Percentiles rank a stretch among this genome's conserved stretches.
phyloP scores from a whole-genome alignment of 2,113 vertebrate species.

The Buteo buteo region DNA sequence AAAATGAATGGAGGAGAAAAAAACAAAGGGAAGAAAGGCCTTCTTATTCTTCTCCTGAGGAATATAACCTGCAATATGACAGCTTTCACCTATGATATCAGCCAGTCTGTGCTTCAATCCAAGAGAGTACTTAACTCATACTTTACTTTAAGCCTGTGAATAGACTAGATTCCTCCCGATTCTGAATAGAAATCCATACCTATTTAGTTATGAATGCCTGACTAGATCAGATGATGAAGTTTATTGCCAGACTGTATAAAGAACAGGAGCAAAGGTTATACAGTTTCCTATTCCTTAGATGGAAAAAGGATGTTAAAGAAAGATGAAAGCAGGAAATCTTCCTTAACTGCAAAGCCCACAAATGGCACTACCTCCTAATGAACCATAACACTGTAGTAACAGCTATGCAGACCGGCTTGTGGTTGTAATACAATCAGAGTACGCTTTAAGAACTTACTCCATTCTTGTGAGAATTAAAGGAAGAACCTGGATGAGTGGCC shows the following conservation, averaged over 20 bases:
- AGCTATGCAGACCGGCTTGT: background rate
- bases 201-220: background rate
- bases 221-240: background rate
- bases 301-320: background rate
- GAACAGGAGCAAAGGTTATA: background rate
- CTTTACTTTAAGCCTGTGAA: background rate
- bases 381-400: background rate
- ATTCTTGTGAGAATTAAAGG: background rate
- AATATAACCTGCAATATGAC: background rate
- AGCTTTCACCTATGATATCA: background rate
- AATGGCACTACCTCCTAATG: background rate
- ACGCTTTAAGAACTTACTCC: background rate
- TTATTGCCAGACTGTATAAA: background rate
- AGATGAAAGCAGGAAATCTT: background rate
- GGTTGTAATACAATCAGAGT: background rate
- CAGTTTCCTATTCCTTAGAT: background rate
- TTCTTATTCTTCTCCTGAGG: background rate
- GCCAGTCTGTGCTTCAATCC: background rate
- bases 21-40: conserved; percentile 13
- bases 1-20: background rate
- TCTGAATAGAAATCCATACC: background rate
- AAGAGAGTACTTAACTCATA: background rate
- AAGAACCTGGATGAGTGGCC: background rate
- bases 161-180: background rate
- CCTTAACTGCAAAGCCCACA: background rate